Percentiles rank a stretch among this genome's conserved stretches.
Evolutionary conservation across 2,888 invertebrate species (phyloP).

Genomic region (Dorcus parallelipipedus): DNA sequence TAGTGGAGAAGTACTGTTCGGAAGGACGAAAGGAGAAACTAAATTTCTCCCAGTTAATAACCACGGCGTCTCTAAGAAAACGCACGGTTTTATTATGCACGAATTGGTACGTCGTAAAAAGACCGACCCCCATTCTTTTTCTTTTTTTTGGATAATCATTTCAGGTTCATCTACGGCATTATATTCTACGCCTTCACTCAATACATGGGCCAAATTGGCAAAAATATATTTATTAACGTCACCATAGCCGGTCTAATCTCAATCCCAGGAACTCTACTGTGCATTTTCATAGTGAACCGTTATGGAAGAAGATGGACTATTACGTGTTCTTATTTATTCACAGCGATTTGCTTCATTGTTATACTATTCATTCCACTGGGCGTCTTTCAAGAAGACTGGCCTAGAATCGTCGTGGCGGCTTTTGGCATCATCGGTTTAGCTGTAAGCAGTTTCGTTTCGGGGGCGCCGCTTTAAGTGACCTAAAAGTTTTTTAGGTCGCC

Average conservation of each 20-base stretch:
- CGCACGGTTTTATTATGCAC: slow-evolving; percentile 53
- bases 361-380: slow-evolving; percentile 53
- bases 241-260: slow-evolving; percentile 55
- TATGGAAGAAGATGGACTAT: slow-evolving; percentile 55
- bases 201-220: slow-evolving; percentile 55
- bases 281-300: slow-evolving; percentile 51
- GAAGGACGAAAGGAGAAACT: slow-evolving; percentile 28
- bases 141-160: slow-evolving; percentile 9
- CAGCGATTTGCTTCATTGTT: slow-evolving; percentile 52
- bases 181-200: slow-evolving; percentile 60
- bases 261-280: slow-evolving; percentile 54
- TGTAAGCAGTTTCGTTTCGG: slow-evolving; percentile 46
- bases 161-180: slow-evolving; percentile 58
- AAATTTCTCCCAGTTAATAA: slow-evolving; percentile 51
- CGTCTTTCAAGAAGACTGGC: slow-evolving; percentile 52
- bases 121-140: background rate
- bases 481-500: slow-evolving; percentile 48
- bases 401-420: slow-evolving; percentile 57
- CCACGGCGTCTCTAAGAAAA: slow-evolving; percentile 51
- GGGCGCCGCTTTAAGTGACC: background rate
- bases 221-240: slow-evolving; percentile 55
- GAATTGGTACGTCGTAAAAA: slow-evolving; percentile 53
- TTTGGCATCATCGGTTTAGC: slow-evolving; percentile 64
- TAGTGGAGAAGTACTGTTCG: slow-evolving; percentile 40
- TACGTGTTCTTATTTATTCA: slow-evolving; percentile 50